Conservation (phyloP, 2,113 vertebrate genomes). For the Irena cyanogastra region DNA sequence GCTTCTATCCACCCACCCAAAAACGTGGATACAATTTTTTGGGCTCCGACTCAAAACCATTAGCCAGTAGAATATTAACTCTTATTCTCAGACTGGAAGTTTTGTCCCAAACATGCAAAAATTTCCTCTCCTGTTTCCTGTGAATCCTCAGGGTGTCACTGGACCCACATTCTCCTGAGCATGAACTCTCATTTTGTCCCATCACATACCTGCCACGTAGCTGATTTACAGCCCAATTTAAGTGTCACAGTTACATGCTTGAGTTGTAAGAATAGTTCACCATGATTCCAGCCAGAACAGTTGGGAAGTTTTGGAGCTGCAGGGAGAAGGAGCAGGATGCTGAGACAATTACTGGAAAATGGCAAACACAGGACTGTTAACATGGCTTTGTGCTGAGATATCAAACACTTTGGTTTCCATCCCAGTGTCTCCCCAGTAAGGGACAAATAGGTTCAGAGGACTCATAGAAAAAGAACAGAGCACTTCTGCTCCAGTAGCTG, state of each 20-base stretch:
- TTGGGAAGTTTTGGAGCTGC: background rate
- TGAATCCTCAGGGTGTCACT: background rate
- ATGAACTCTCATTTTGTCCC: background rate
- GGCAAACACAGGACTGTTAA: background rate
- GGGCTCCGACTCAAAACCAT: background rate
- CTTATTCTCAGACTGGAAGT: background rate
- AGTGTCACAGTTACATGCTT: background rate
- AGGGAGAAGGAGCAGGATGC: background rate
- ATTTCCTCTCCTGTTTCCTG: background rate
- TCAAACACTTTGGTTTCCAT: background rate
- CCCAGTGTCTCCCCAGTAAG: background rate
- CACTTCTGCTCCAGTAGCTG: background rate
- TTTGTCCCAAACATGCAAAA: background rate
- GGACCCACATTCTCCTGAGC: background rate
- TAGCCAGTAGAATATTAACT: background rate
- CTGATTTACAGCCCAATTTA: background rate
- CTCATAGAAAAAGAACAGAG: background rate
- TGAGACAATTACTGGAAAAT: background rate
- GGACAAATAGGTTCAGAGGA: background rate
- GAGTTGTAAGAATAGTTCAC: background rate
- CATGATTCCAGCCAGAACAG: background rate
- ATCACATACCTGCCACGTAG: accelerated
- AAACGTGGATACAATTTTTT: background rate
- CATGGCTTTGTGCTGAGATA: background rate
- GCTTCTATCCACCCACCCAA: background rate